These are phyloP conservation scores for Psophia crepitans DNA, from an alignment of 2,113 vertebrate species.

Conservation along the genomic window DNA sequence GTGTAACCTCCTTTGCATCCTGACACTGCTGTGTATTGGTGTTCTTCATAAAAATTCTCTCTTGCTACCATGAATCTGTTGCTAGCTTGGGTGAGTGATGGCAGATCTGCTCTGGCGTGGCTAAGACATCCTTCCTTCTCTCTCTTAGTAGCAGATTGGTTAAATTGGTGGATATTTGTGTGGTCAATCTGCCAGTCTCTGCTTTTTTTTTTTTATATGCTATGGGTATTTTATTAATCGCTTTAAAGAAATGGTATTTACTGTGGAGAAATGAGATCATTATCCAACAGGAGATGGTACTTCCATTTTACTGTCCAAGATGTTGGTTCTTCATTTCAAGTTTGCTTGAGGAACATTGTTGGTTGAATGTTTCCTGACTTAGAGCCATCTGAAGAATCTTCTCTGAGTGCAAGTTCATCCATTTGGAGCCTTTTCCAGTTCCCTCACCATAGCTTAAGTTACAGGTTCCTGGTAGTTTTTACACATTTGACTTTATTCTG, in stretches of 20 bases:
- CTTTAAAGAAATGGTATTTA: neutral
- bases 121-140: neutral
- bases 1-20: neutral
- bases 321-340: neutral
- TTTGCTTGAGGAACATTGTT: neutral
- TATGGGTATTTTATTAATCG: neutral
- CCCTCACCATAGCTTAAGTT: neutral
- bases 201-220: neutral
- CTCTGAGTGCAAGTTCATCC: neutral
- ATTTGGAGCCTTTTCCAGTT: neutral
- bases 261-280: neutral
- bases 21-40: neutral
- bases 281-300: neutral
- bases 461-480: neutral
- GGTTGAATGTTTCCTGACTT: neutral
- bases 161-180: neutral
- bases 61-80: neutral
- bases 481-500: neutral
- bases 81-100: neutral
- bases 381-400: neutral
- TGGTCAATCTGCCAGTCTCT: neutral
- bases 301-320: neutral
- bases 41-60: neutral
- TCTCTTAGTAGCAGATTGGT: neutral
- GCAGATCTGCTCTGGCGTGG: neutral